Conservation (phyloP, 1,140 invertebrate genomes). For the Tetragonula clypearis region DNA sequence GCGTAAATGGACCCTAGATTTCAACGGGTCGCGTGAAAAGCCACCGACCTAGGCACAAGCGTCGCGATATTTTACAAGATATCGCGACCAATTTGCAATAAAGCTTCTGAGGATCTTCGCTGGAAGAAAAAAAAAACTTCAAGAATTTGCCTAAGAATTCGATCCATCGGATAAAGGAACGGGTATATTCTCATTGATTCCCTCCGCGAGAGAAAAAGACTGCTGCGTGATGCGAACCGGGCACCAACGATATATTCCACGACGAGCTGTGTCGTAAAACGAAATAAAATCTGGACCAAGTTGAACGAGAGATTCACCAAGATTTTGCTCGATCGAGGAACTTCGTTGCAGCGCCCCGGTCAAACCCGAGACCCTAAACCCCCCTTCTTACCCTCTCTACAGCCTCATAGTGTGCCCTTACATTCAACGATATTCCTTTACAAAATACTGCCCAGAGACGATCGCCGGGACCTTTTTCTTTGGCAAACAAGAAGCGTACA, state of each 20-base stretch:
- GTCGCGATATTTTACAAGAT: slow-evolving; percentile 3
- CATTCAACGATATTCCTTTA: slow-evolving; percentile 56
- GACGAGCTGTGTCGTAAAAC: background rate
- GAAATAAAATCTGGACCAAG: slow-evolving; percentile 5
- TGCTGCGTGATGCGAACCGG: background rate
- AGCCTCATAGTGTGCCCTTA: slow-evolving; percentile 20
- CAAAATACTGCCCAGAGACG: slow-evolving; percentile 50
- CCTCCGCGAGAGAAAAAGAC: background rate
- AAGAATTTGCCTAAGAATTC: background rate
- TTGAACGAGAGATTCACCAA: slow-evolving; percentile 13
- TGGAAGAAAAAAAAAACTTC: background rate
- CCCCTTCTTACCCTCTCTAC: background rate
- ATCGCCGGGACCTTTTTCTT: background rate
- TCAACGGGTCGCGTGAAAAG: slow-evolving; percentile 15
- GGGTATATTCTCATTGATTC: slow-evolving; percentile 12
- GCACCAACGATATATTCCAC: background rate
- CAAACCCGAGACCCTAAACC: background rate
- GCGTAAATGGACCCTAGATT: slow-evolving; percentile 19
- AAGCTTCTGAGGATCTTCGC: background rate
- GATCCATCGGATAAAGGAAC: slow-evolving; percentile 14
- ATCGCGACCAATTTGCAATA: slow-evolving; percentile 27
- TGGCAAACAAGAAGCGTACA: slow-evolving; percentile 45
- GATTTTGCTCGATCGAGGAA: slow-evolving; percentile 5
- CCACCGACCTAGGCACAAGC: background rate
- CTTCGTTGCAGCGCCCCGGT: slow-evolving; percentile 1